phyloP scores from a whole-genome alignment of 2,797 vertebrate species.

The Ctenosaura bakeri region DNA sequence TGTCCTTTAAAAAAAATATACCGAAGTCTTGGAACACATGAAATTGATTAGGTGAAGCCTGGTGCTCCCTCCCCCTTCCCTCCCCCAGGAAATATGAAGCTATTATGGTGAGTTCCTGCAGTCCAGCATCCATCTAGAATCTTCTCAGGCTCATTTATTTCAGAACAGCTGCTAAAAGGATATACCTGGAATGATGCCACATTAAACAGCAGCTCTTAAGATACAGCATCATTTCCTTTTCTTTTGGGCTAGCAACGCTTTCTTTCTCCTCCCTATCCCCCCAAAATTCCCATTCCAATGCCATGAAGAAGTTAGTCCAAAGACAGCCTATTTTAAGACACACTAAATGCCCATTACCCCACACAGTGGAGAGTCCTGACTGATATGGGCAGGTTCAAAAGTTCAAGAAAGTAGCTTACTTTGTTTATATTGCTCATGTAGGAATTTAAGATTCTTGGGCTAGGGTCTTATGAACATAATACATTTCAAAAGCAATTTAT shows the following conservation, averaged over 20 bases:
- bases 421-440: conserved; percentile 32
- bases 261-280: background rate
- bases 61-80: conserved; percentile 14
- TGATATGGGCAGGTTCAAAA: conserved; percentile 47
- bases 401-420: conserved; percentile 36
- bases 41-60: conserved; percentile 39
- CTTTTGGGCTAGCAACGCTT: conserved; percentile 12
- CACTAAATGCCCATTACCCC: conserved; percentile 16
- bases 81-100: conserved; percentile 5
- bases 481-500: conserved; percentile 8
- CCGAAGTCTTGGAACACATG: conserved; percentile 11
- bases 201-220: conserved; percentile 38
- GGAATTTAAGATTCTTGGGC: background rate
- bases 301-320: conserved; percentile 40
- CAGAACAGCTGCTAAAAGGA: background rate
- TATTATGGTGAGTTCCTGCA: conserved; percentile 17
- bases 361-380: background rate
- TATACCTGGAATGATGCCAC: conserved; percentile 37
- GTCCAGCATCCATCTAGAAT: background rate
- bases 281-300: background rate
- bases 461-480: conserved; percentile 5
- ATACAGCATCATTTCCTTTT: conserved; percentile 36
- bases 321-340: conserved; percentile 58
- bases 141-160: background rate
- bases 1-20: conserved; percentile 23